Evolutionary conservation across 92 coral and sea anemone genomes (phyloP).

Genomic region (Zoanthus gigantus): DNA sequence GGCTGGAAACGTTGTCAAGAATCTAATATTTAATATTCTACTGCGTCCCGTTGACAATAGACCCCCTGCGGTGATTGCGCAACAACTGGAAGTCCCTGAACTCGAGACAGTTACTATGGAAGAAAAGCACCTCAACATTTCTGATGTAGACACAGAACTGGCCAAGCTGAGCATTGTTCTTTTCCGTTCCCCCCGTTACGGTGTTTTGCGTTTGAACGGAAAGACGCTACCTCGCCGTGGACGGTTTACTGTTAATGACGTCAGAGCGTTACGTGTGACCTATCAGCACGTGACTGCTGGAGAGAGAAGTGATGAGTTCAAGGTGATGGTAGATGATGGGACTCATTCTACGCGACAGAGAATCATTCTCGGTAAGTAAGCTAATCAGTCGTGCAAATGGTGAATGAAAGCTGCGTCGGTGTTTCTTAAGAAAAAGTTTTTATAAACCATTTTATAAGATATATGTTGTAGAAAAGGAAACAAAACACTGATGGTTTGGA

Average conservation of each 20-base stretch:
- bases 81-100: slow-evolving; percentile 66
- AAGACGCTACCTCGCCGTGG: slow-evolving; percentile 65
- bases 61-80: slow-evolving; percentile 62
- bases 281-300: slow-evolving; percentile 76
- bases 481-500: too few species aligned
- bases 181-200: slow-evolving; percentile 76
- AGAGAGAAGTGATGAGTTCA: slow-evolving; percentile 86
- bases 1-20: slow-evolving; percentile 75
- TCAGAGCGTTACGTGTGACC: slow-evolving; percentile 64
- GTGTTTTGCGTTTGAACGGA: slow-evolving; percentile 70
- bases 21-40: slow-evolving; percentile 68
- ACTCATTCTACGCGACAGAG: slow-evolving; percentile 66
- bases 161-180: slow-evolving; percentile 63
- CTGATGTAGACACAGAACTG: slow-evolving; percentile 70
- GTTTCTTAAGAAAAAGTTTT: too few species aligned
- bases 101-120: slow-evolving; percentile 54
- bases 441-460: too few species aligned
- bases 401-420: too few species aligned
- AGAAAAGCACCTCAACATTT: slow-evolving; percentile 34
- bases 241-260: slow-evolving; percentile 76
- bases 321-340: slow-evolving; percentile 78
- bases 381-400: not conserved
- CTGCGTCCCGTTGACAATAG: slow-evolving; percentile 82
- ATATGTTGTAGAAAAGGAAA: too few species aligned
- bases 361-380: slow-evolving; percentile 77